Evolutionary conservation across 2,797 vertebrate species (phyloP).

Genomic region (Peromyscus nudipes): DNA sequence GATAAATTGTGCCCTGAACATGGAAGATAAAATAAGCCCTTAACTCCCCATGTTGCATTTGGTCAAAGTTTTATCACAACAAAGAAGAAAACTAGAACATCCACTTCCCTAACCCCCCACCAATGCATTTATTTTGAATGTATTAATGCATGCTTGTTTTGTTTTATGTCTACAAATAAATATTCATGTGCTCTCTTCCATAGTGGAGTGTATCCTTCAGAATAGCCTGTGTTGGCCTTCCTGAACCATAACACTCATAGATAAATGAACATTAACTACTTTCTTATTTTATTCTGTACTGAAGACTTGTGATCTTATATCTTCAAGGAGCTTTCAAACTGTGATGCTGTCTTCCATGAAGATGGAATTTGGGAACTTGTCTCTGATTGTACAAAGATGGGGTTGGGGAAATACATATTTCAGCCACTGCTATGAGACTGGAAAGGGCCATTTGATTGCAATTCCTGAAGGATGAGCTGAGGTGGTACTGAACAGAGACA

Average conservation of each 20-base stretch:
- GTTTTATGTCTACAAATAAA: background rate
- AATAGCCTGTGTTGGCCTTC: background rate
- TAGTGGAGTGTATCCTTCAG: background rate
- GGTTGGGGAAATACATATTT: background rate
- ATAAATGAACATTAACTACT: background rate
- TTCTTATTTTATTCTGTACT: background rate
- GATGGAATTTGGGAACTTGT: background rate
- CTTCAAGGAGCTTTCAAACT: background rate
- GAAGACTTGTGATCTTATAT: background rate
- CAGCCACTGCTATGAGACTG: background rate
- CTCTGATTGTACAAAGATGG: background rate
- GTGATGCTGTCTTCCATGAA: background rate
- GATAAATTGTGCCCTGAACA: background rate
- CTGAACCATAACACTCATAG: background rate
- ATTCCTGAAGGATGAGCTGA: background rate
- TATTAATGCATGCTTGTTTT: background rate
- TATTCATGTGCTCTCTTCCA: background rate
- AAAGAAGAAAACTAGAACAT: background rate
- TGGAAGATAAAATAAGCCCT: background rate
- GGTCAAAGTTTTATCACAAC: background rate
- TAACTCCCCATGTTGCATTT: background rate
- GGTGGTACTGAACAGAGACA: background rate
- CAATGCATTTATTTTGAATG: background rate
- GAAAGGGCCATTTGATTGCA: background rate
- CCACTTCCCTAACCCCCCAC: background rate